Conservation (phyloP, 2,888 invertebrate species). For the Notodonta dromedarius region DNA sequence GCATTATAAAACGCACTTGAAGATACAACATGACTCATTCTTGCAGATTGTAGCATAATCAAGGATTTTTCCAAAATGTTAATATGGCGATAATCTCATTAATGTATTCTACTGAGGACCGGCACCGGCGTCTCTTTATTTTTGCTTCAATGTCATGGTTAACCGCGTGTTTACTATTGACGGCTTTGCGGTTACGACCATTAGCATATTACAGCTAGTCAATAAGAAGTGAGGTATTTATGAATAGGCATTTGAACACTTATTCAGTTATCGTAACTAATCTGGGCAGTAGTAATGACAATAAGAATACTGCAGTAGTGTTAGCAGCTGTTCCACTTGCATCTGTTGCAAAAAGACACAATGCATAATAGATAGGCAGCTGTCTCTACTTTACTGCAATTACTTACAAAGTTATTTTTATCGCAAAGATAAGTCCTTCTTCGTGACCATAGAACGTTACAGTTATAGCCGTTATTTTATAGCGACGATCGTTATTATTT, state of each 20-base stretch:
- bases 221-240: slow-evolving; percentile 4
- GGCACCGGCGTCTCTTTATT: slow-evolving; percentile 16
- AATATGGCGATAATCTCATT: slow-evolving; percentile 26
- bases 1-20: slow-evolving; percentile 59
- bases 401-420: slow-evolving; percentile 29
- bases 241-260: slow-evolving; percentile 2
- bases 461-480: neutral
- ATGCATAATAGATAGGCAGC: slow-evolving; percentile 45
- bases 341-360: slow-evolving; percentile 42
- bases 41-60: slow-evolving; percentile 37
- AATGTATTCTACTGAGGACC: slow-evolving; percentile 22
- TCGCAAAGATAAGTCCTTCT: slow-evolving; percentile 18
- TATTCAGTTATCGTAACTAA: neutral
- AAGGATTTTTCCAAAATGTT: slow-evolving; percentile 24
- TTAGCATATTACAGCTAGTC: slow-evolving; percentile 17
- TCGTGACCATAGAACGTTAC: neutral
- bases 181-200: slow-evolving; percentile 26
- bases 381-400: slow-evolving; percentile 38
- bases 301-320: neutral
- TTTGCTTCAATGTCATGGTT: slow-evolving; percentile 26
- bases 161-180: slow-evolving; percentile 30
- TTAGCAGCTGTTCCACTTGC: slow-evolving; percentile 42
- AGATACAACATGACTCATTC: slow-evolving; percentile 51
- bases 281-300: neutral
- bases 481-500: neutral